Percentiles rank a stretch among this genome's conserved stretches.
phyloP scores from a whole-genome alignment of 2,888 invertebrate species.

The Xanthostigma xanthostigma region DNA sequence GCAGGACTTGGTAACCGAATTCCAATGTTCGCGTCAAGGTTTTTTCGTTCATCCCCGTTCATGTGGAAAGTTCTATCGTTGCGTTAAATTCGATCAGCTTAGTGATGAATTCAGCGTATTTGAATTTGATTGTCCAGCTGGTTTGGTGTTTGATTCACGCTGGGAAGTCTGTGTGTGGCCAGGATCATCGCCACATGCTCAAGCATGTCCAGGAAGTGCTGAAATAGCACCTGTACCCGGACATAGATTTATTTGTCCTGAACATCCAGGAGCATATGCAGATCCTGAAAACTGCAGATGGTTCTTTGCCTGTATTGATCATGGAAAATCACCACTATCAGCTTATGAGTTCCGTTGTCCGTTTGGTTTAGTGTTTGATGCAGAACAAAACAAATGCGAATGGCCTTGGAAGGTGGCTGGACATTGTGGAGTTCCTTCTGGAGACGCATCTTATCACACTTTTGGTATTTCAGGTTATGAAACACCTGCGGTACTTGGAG shows the following conservation, averaged over 20 bases:
- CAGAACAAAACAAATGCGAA: slow-evolving; percentile 51
- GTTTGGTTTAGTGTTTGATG: slow-evolving; percentile 63
- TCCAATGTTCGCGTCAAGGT: slow-evolving; percentile 59
- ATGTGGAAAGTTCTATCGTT: slow-evolving; percentile 65
- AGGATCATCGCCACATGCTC: slow-evolving; percentile 51
- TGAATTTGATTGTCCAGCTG: slow-evolving; percentile 67
- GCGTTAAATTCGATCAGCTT: slow-evolving; percentile 64
- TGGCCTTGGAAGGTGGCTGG: slow-evolving; percentile 66
- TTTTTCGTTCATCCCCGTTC: slow-evolving; percentile 65
- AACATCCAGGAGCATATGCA: slow-evolving; percentile 54
- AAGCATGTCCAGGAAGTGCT: slow-evolving; percentile 60
- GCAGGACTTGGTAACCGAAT: slow-evolving; percentile 55
- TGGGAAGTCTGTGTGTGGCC: slow-evolving; percentile 75
- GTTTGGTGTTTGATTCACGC: slow-evolving; percentile 58
- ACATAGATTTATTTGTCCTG: slow-evolving; percentile 51
- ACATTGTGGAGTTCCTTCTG: slow-evolving; percentile 35
- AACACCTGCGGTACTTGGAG: slow-evolving; percentile 9
- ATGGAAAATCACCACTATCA: slow-evolving; percentile 43
- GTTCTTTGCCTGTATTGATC: slow-evolving; percentile 70
- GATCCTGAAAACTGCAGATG: slow-evolving; percentile 71
- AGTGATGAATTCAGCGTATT: slow-evolving; percentile 62
- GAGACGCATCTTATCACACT: slow-evolving; percentile 30
- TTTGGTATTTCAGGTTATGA: slow-evolving; percentile 21
- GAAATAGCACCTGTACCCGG: slow-evolving; percentile 62
- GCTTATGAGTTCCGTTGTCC: slow-evolving; percentile 74